These are phyloP conservation scores for Diploptera punctata DNA, from an alignment of 2,888 invertebrate genomes.

Conservation along the genomic window DNA sequence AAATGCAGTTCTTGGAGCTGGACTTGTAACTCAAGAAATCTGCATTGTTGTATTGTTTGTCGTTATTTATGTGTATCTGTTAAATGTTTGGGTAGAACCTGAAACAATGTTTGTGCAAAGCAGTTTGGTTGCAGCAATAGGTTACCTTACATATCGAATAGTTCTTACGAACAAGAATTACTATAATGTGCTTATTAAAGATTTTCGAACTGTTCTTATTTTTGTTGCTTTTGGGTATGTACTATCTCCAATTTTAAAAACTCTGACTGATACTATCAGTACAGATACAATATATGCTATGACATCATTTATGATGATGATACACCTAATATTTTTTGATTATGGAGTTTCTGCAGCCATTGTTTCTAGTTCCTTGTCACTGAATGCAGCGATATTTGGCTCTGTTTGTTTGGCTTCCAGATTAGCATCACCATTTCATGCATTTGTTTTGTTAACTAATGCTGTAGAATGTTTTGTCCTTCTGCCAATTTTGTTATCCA, in stretches of 20 bases:
- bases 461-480: conserved; percentile 89
- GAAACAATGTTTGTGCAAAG: conserved; percentile 67
- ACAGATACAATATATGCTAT: conserved; percentile 97
- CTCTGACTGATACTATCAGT: conserved; percentile 94
- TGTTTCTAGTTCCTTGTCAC: conserved; percentile 88
- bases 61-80: conserved; percentile 73
- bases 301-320: conserved; percentile 83
- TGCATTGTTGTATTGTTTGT: conserved; percentile 78
- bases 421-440: conserved; percentile 82
- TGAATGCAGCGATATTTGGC: conserved; percentile 95
- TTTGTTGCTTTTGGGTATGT: conserved; percentile 88
- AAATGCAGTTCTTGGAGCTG: conserved; percentile 77
- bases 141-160: conserved; percentile 65
- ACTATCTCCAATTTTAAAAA: conserved; percentile 90
- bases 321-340: conserved; percentile 92
- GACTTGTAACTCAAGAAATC: conserved; percentile 79
- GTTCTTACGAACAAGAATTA: conserved; percentile 24
- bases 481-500: conserved; percentile 79
- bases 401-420: conserved; percentile 95
- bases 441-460: conserved; percentile 88
- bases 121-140: conserved; percentile 61
- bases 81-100: conserved; percentile 71
- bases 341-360: conserved; percentile 89
- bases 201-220: conserved; percentile 79
- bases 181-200: conserved; percentile 56